These are phyloP conservation scores for Nyctibius bracteatus DNA, from an alignment of 2,113 vertebrate genomes.

Conservation along the genomic window DNA sequence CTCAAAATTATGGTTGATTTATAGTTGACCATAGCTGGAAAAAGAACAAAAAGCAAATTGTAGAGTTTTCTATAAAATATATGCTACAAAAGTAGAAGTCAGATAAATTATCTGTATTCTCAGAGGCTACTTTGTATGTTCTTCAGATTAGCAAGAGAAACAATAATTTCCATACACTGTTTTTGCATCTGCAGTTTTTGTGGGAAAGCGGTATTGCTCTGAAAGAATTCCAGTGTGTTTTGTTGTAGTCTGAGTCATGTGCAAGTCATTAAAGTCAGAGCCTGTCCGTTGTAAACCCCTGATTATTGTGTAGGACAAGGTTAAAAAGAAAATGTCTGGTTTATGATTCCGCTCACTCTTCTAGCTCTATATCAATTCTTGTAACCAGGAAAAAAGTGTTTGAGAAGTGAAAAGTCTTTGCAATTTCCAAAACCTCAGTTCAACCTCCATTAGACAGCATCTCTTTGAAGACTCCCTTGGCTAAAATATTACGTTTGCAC, in stretches of 20 bases:
- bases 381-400: not conserved
- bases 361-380: not conserved
- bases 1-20: not conserved
- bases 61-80: not conserved
- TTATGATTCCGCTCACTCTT: not conserved
- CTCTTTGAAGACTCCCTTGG: not conserved
- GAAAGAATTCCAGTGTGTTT: not conserved
- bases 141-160: not conserved
- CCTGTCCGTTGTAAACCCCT: not conserved
- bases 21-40: not conserved
- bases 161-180: not conserved
- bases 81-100: not conserved
- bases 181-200: not conserved
- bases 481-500: not conserved
- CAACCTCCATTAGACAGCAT: not conserved
- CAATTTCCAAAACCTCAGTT: not conserved
- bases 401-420: not conserved
- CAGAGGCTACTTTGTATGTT: not conserved
- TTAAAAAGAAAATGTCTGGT: conserved; percentile 1
- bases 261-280: not conserved
- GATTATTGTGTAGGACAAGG: not conserved
- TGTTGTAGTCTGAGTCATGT: not conserved
- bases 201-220: not conserved
- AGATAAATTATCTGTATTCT: not conserved
- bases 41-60: not conserved